Percentiles rank a stretch among this genome's conserved stretches.
phyloP scores from a whole-genome alignment of 1,140 invertebrate species.

The Mizuhopecten yessoensis region DNA sequence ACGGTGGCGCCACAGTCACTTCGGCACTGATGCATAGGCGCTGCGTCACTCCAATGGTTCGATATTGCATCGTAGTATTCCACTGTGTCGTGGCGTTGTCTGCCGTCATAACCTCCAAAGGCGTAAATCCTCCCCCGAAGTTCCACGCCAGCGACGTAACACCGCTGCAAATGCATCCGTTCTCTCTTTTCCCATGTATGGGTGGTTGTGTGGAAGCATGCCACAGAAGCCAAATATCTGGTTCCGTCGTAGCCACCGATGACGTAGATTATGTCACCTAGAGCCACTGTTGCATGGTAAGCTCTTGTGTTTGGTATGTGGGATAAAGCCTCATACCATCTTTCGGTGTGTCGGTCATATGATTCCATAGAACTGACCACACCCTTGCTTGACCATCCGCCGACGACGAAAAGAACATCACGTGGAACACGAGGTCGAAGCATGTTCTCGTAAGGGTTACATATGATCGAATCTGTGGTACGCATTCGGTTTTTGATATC shows the following conservation, averaged over 20 bases:
- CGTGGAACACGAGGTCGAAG: conserved; percentile 65
- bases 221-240: conserved; percentile 73
- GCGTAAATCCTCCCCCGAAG: conserved; percentile 75
- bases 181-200: conserved; percentile 75
- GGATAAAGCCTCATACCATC: conserved; percentile 84
- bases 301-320: conserved; percentile 83
- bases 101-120: conserved; percentile 94
- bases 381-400: conserved; percentile 89
- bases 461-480: background rate
- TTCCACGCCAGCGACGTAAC: conserved; percentile 71
- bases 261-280: conserved; percentile 88
- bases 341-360: conserved; percentile 90
- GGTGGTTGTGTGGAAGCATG: conserved; percentile 70
- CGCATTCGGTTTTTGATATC: conserved; percentile 30
- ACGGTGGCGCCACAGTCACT: conserved; percentile 90
- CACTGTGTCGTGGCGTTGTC: conserved; percentile 92
- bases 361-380: conserved; percentile 90
- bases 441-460: conserved; percentile 64
- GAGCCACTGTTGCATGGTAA: conserved; percentile 88
- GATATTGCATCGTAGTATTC: conserved; percentile 92
- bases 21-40: conserved; percentile 85
- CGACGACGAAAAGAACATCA: conserved; percentile 85
- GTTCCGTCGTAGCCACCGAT: conserved; percentile 87
- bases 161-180: conserved; percentile 75
- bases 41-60: conserved; percentile 90